phyloP scores from a whole-genome alignment of 2,113 vertebrate genomes.

The Xyliphius kryptos region DNA sequence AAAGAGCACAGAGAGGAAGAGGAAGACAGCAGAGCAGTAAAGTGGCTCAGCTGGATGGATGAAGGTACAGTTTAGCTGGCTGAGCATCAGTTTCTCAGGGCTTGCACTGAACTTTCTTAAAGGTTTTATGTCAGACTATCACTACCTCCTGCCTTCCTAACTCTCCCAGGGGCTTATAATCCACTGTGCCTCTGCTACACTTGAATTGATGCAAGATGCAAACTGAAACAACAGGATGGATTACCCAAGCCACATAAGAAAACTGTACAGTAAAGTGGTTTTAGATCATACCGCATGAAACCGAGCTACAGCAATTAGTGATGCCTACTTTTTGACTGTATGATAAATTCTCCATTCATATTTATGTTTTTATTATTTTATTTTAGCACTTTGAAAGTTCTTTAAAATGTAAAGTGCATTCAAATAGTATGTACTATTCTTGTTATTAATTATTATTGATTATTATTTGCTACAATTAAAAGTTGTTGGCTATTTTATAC shows the following conservation, averaged over 20 bases:
- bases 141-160: slow-evolving; percentile 6
- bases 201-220: slow-evolving; percentile 16
- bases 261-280: slow-evolving; percentile 9
- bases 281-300: background rate
- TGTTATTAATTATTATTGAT: too few species aligned
- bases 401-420: too few species aligned
- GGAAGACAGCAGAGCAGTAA: slow-evolving; percentile 34
- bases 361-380: too few species aligned
- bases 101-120: slow-evolving; percentile 22
- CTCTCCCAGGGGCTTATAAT: slow-evolving; percentile 14
- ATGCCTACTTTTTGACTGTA: slow-evolving; percentile 8
- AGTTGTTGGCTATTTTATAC: too few species aligned
- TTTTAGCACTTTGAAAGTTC: too few species aligned
- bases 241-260: slow-evolving; percentile 1
- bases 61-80: slow-evolving; percentile 47
- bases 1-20: slow-evolving; percentile 36
- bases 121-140: slow-evolving; percentile 37
- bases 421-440: too few species aligned
- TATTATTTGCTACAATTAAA: too few species aligned
- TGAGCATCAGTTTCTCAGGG: slow-evolving; percentile 40
- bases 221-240: slow-evolving; percentile 16
- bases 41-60: slow-evolving; percentile 21
- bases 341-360: slow-evolving; percentile 20
- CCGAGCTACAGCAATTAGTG: slow-evolving; percentile 1
- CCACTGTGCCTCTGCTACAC: slow-evolving; percentile 8